Base-by-base conservation (phyloP, 2,888 invertebrate species). In the Aricia artaxerxes region DNA sequence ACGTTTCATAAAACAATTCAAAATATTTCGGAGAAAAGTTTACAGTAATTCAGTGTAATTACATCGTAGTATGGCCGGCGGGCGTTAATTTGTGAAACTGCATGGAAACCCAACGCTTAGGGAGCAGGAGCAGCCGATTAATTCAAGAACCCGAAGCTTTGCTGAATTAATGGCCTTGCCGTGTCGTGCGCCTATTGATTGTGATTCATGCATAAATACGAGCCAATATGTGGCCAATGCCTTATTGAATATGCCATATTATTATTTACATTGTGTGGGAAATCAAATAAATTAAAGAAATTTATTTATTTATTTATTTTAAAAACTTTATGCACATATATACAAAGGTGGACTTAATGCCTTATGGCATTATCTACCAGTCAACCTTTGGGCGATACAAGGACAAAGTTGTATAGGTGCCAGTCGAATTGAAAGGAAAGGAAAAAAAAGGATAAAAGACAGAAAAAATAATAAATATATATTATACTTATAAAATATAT, bases 81-180 rank as follows among this genome's bases (percentile, higher is more conserved):
- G 88, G 89, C 88, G 90, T 90, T 91, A 90, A 92, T 91, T 91
- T 91, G 91, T 89, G 91, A 91, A 92, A 89, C 91, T 91, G 89
- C 89, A 89, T 86, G 89, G 90, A 90, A 90, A 90, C 88, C 90
- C 87, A 87, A 88, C 87, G 89, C 88, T 90, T 90, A 89, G 87
- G 86, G 87, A 84, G 87, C 86, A 86, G 86, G 86, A 86, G 87
- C 85, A 84, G 87, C 85, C 91, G 89, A 92, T 92, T 92, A 91
- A 92, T 91, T 91, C 90, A 90, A 91, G 91, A 89, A 91, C 88
- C 88, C 88, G 87, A 88, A 87, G 88, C 88, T 89, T 88, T 85
- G 83, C 83, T 85, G 88, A 90, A 90, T 91, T 90, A 91, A 91
- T 90, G 88, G 88, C 78, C 53, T 57, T 57, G 73, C 73, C 57